Conservation (phyloP, 2,113 vertebrate genomes). For the Tautogolabrus adspersus region DNA sequence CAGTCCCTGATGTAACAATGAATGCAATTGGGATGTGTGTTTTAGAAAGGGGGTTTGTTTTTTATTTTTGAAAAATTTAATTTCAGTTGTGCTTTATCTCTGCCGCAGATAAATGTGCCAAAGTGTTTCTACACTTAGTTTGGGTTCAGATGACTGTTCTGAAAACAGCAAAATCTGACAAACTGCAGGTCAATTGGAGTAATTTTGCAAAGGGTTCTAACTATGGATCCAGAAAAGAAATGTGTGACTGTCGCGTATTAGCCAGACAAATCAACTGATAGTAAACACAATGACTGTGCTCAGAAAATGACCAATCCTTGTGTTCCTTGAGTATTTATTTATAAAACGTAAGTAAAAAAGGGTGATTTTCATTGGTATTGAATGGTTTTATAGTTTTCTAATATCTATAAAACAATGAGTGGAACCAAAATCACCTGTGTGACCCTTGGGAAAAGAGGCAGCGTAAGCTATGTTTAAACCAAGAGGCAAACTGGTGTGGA, state of each 20-base stretch:
- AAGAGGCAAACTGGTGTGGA: too few relatives aligned
- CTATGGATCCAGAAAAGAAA: constrained; percentile 36
- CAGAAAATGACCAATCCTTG: too few relatives aligned
- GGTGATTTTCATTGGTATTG: too few relatives aligned
- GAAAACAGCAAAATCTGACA: constrained; percentile 39
- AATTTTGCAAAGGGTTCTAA: constrained; percentile 27
- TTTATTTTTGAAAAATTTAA: constrained; percentile 27
- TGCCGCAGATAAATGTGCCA: constrained; percentile 48
- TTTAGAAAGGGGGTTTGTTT: constrained; percentile 47
- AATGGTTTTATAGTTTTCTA: too few relatives aligned
- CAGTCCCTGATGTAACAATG: constrained; percentile 61
- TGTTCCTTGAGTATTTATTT: background rate
- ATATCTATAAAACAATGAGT: too few relatives aligned
- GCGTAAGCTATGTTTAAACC: too few relatives aligned
- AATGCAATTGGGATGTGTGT: constrained; percentile 46
- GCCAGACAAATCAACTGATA: too few relatives aligned
- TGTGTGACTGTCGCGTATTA: background rate
- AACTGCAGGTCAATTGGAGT: constrained; percentile 49
- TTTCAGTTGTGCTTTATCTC: constrained; percentile 51
- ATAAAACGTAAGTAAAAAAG: background rate
- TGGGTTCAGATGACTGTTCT: constrained; percentile 49
- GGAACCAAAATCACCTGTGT: too few relatives aligned
- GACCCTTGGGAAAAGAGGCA: too few relatives aligned
- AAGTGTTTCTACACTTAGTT: constrained; percentile 39
- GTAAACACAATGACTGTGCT: too few relatives aligned